Conservation (phyloP, 1,140 invertebrate species). For the Drosophila tsacasi region DNA sequence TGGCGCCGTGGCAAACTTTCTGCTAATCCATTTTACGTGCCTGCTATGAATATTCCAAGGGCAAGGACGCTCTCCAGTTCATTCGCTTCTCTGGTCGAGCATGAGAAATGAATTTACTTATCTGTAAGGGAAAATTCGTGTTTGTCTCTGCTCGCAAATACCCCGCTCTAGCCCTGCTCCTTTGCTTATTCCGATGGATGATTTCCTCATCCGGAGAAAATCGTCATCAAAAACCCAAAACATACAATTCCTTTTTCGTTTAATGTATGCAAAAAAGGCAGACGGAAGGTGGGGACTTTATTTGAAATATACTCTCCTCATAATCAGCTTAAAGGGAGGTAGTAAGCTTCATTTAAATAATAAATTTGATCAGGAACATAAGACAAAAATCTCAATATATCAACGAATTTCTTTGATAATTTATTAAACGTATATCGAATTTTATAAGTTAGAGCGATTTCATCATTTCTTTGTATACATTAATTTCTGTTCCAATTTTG, state of each 20-base stretch:
- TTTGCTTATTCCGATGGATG: slow-evolving; percentile 24
- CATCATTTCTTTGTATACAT: background rate
- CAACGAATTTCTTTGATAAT: slow-evolving; percentile 3
- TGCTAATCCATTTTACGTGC: slow-evolving; percentile 53
- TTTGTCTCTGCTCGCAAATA: slow-evolving; percentile 10
- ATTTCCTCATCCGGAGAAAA: slow-evolving; percentile 42
- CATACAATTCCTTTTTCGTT: slow-evolving; percentile 42
- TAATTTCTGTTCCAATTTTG: background rate
- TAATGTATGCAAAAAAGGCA: slow-evolving; percentile 14
- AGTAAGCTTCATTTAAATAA: slow-evolving; percentile 10
- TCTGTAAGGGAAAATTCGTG: slow-evolving; percentile 22
- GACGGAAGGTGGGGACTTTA: background rate
- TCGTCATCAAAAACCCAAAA: slow-evolving; percentile 39
- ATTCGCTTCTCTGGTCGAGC: slow-evolving; percentile 39
- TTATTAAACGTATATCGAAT: background rate
- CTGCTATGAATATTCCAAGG: slow-evolving; percentile 43
- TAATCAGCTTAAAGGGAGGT: slow-evolving; percentile 3
- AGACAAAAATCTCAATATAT: background rate
- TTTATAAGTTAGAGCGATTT: background rate
- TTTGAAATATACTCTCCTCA: slow-evolving; percentile 14
- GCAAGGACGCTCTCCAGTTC: slow-evolving; percentile 31
- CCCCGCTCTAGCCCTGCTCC: background rate
- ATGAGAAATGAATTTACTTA: slow-evolving; percentile 53
- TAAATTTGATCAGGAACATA: background rate
- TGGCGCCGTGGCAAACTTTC: slow-evolving; percentile 25